A percentile compares a stretch with the other conserved stretches of the same genome.
phyloP scores from a whole-genome alignment of 2,888 invertebrate species.

The Sialis lutaria region DNA sequence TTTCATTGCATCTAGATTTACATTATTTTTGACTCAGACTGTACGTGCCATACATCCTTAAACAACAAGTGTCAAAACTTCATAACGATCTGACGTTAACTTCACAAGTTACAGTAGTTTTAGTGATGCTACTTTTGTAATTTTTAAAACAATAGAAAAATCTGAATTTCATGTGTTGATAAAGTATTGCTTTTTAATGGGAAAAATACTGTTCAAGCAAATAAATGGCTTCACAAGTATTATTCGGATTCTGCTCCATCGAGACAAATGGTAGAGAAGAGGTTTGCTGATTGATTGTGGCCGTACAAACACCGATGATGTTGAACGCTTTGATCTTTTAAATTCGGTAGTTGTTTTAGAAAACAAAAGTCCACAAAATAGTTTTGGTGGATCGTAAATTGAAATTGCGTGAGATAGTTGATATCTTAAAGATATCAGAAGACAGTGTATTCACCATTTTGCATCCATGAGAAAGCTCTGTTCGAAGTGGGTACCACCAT shows the following conservation, averaged over 20 bases:
- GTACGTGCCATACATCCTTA: no score
- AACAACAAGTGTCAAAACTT: not conserved
- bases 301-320: slow-evolving; percentile 6
- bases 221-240: slow-evolving; percentile 9
- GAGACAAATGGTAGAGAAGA: slow-evolving; percentile 8
- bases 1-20: no score
- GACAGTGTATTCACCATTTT: no score
- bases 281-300: slow-evolving; percentile 9
- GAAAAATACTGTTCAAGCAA: slow-evolving; percentile 8
- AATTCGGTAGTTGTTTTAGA: slow-evolving; percentile 7
- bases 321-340: slow-evolving; percentile 9
- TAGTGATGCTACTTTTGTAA: slow-evolving; percentile 8
- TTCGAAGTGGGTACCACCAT: not conserved
- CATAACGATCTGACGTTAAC: slow-evolving; percentile 2
- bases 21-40: no score
- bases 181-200: slow-evolving; percentile 10
- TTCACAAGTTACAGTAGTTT: slow-evolving; percentile 3
- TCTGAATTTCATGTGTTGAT: slow-evolving; percentile 8
- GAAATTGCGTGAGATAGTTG: slow-evolving; percentile 9
- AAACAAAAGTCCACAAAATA: slow-evolving; percentile 7
- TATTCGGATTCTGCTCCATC: slow-evolving; percentile 11
- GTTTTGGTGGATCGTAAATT: slow-evolving; percentile 3
- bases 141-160: slow-evolving; percentile 7
- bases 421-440: slow-evolving; percentile 6
- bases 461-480: no score